A percentile compares a stretch with the other conserved stretches of the same genome.
Evolutionary conservation across 2,888 invertebrate species (phyloP).

Genomic region (Coelopa pilipes): DNA sequence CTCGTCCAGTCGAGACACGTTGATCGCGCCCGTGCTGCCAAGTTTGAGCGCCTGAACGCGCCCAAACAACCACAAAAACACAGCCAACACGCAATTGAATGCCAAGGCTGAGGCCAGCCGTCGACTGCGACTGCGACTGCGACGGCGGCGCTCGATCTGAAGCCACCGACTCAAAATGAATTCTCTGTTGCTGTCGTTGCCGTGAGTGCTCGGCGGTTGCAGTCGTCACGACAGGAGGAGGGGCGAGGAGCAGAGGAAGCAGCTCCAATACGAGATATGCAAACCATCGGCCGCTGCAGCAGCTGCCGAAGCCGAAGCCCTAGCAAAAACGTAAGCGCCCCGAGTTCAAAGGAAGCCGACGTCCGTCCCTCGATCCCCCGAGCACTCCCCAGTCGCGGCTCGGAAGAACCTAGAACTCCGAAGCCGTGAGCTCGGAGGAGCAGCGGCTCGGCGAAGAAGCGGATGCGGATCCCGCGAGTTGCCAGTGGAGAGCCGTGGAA

Average conservation of each 20-base stretch:
- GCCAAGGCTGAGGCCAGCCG: slow-evolving; percentile 12
- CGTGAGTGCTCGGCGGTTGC: not conserved
- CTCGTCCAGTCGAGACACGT: no score
- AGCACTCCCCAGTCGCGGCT: no score
- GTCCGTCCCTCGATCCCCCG: no score
- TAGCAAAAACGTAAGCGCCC: not conserved
- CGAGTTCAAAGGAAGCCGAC: slow-evolving; percentile 28
- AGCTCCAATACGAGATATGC: slow-evolving; percentile 25
- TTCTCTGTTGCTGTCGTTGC: slow-evolving; percentile 9
- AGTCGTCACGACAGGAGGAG: not conserved
- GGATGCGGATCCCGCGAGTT: not conserved
- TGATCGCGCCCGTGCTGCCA: no score
- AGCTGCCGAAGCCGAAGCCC: not conserved
- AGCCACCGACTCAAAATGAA: slow-evolving; percentile 20
- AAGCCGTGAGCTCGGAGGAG: not conserved
- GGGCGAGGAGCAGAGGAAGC: not conserved
- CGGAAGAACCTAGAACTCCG: slow-evolving; percentile 23
- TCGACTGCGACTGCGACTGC: no score
- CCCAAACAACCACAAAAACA: not conserved
- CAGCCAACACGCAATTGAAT: slow-evolving; percentile 3
- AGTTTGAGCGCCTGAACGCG: no score
- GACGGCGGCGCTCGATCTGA: not conserved
- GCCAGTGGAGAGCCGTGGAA: slow-evolving; percentile 1
- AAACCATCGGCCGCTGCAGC: slow-evolving; percentile 22
- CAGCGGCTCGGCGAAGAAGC: no score